Evolutionary conservation across 2,888 invertebrate genomes (phyloP).

Genomic region (Plusia festucae): DNA sequence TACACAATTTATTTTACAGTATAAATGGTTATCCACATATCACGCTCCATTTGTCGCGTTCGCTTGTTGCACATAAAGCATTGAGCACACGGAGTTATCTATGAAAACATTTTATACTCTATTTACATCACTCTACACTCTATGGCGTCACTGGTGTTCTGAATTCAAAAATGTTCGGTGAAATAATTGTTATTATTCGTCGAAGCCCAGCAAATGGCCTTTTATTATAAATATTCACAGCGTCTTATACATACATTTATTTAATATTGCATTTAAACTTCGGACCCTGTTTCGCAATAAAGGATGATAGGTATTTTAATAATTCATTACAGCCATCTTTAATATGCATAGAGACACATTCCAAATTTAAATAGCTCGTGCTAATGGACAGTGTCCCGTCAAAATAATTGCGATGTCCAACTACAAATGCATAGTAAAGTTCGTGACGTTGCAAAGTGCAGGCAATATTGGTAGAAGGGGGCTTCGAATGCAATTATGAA

Average conservation of each 20-base stretch:
- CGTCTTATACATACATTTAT: not conserved
- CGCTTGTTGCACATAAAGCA: constrained; percentile 60
- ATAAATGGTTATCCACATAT: constrained; percentile 66
- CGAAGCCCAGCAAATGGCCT: not conserved
- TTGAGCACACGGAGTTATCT: constrained; percentile 50
- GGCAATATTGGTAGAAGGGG: constrained; percentile 77
- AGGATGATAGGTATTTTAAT: not conserved
- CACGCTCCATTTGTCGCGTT: constrained; percentile 70
- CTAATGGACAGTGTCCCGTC: constrained; percentile 23
- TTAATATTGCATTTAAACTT: not conserved
- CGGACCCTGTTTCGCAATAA: not conserved
- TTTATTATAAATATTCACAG: not conserved
- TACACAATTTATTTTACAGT: constrained; percentile 59
- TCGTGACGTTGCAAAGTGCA: constrained; percentile 62
- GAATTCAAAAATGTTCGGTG: constrained; percentile 21
- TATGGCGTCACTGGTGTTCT: constrained; percentile 18
- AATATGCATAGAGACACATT: constrained; percentile 16
- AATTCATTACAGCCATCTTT: not conserved
- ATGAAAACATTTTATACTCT: constrained; percentile 44
- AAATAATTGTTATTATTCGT: not conserved
- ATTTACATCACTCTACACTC: constrained; percentile 22
- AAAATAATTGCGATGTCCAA: constrained; percentile 33
- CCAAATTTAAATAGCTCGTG: constrained; percentile 28
- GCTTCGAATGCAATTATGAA: constrained; percentile 84
- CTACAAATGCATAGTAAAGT: constrained; percentile 57